Base-by-base conservation (phyloP, 2,888 invertebrate genomes). In the Automeris io region DNA sequence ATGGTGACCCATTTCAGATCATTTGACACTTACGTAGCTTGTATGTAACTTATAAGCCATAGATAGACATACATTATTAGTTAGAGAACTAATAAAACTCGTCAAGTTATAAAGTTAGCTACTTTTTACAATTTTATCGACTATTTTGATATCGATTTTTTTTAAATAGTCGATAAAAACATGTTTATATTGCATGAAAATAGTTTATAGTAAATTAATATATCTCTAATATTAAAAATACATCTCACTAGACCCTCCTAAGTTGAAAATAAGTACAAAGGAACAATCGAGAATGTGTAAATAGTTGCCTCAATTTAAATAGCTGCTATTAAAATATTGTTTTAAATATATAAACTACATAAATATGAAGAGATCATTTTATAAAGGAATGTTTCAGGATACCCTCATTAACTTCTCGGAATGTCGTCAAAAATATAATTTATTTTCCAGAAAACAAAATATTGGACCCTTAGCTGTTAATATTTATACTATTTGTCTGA, bases 181-280 rank as follows among this genome's bases (percentile, higher is more conserved):
- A 16, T 5, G 5, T 13, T 29, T n/a, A 29, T 29, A 29, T 29
- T 29, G 5, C 16, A 29, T 29, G 16, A 29, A 16, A 29, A 29
- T 29, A 29, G 5, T 8, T 12, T 9, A n/a, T n/a, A n/a, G 29
- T 16, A 16, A 29, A 8, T 16, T 5, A n/a, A 16, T 16, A 16
- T 16, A 16, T 32, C 32, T 23, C 32, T 37, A 37, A 18, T n/a
- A 18, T 37, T 37, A 37, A 31, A 32, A 33, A 34, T 44, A 43
- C 40, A 39, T 41, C 57, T 57, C 57, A 52, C 43, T 54, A 42
- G 57, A 57, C 60, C 57, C 59, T 57, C 57, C 57, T 51, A 46
- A 43, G 48, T 47, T 50, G 40, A 42, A 42, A 43, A 42, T 53
- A 50, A 55, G 51, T 53, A 46, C 8, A 46, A 50, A 51, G 46